phyloP scores from a whole-genome alignment of 1,140 invertebrate genomes.

The Zaprionus gabonicus region DNA sequence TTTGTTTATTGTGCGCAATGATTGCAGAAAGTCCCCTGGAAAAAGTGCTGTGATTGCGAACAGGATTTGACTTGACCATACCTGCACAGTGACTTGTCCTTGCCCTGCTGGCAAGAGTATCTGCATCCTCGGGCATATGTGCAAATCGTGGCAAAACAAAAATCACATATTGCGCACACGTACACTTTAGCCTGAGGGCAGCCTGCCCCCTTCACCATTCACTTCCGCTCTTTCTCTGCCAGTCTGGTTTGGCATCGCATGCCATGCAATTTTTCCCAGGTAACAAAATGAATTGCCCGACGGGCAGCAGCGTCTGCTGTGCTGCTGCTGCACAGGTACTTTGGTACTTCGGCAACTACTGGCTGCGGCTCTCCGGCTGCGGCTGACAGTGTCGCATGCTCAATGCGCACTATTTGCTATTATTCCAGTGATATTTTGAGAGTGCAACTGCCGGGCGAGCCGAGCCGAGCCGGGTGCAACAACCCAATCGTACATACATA shows the following conservation, averaged over 20 bases:
- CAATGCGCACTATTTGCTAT: constrained; percentile 81
- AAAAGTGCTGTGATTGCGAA: constrained; percentile 77
- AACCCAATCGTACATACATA: constrained; percentile 60
- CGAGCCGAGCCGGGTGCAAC: constrained; percentile 20
- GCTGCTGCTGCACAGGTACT: constrained; percentile 19
- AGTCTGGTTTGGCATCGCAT: constrained; percentile 60
- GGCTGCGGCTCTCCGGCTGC: constrained; percentile 51
- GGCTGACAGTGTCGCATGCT: constrained; percentile 80
- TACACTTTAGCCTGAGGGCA: constrained; percentile 64
- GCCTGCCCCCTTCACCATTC: constrained; percentile 16
- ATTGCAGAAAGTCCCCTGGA: constrained; percentile 58
- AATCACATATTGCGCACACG: constrained; percentile 82
- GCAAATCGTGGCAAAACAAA: constrained; percentile 79
- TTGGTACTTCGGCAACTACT: constrained; percentile 15
- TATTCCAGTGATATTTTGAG: constrained; percentile 81
- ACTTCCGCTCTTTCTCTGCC: constrained; percentile 19
- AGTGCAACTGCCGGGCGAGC: constrained; percentile 40
- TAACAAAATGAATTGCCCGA: constrained; percentile 80
- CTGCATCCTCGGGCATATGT: constrained; percentile 51
- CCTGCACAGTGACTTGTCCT: constrained; percentile 33
- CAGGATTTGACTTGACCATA: constrained; percentile 66
- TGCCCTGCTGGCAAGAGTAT: constrained; percentile 15
- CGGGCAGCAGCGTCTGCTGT: constrained; percentile 44
- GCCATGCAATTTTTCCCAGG: constrained; percentile 78
- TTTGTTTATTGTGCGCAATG: constrained; percentile 80